Evolutionary conservation across 2,888 invertebrate species (phyloP), one percentile per base, ranked within the genome.

Genomic region (Drosophila gaucha): DNA sequence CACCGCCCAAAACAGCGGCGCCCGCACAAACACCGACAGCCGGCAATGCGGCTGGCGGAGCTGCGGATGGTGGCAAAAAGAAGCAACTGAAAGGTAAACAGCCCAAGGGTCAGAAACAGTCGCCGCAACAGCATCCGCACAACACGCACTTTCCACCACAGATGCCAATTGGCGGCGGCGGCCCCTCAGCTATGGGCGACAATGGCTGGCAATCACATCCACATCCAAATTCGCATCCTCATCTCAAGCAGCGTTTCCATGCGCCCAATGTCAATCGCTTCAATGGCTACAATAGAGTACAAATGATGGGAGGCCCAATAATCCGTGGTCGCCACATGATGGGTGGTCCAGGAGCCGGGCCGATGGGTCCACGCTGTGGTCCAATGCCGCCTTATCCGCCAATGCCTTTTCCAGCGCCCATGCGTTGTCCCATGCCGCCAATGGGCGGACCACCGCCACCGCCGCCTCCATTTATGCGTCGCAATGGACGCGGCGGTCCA

Each of bases 391-490:
- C 80, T 4, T 82, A 67, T 64, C 80, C 86, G 35, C 78, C 87
- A 22, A 77, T 84, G 57, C 79, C 78, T 16, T 89, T 79, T 38
- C 90, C 76, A 64, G 73, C 73, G 51, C 80, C 67, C 46, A 90
- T 90, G 56, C 79, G 78, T 24, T 74, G 78, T 26, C 80, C 82
- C 41, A 78, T 83, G 74, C 87, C 89, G 30, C 74, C 67, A 8
- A 85, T 89, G 77, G 74, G 58, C 20, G 86, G 76, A 6, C 89
- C 86, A 31, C 79, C 73, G 10, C 83, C 77, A 20, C 80, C 77
- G 12, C 80, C 76, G 18, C 78, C 78, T 0, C 86, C 82, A n/a
- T 90, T 89, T 49, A 79, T 90, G 74, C 82, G 89, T 2, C 89
- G 79, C 38, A 76, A 73, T n/a, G 88, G 80, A 35, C 89, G 88